Evolutionary conservation across 2,888 invertebrate genomes (phyloP), one percentile per base, ranked within the genome.

Genomic region (Microplitis manilae): DNA sequence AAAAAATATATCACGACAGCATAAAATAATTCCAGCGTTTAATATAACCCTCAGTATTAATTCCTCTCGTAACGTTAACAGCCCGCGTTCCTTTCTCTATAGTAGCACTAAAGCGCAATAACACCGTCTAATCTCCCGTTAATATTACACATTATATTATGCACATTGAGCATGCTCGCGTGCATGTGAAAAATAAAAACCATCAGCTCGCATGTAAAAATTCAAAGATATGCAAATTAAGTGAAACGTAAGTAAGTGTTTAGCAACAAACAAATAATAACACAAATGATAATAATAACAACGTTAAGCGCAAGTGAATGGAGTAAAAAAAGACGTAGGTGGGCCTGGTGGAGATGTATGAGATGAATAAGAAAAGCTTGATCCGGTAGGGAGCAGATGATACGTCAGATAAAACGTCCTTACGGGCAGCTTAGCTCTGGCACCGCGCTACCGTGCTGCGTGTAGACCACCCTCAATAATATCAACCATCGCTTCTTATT

Each of bases 381-480:
- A 79, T 80, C 79, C 76, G 76, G 75, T 79, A 79, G 79, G 81
- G 80, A 81, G 82, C 80, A 83, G 84, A 84, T 84, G 81, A 84
- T 80, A 81, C 79, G 85, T 85, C 84, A 86, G 87, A 87, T 88
- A 88, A 87, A 77, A 83, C 84, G 84, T 87, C 85, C 87, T 89
- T 88, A 88, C 67, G 65, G 73, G 73, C 67, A 86, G 87, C 86
- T 88, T 85, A 86, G 88, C 87, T 87, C 84, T 86, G 87, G 77
- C 77, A 65, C 50, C 50, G 38, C 77, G 88, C 89, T 90, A 90
- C 89, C 85, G 89, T 88, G 86, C 86, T 88, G 87, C 87, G 87
- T 84, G 81, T 77, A 81, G 84, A 81, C 84, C 80, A 79, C 82
- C 80, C 85, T 73, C 81, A 79, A 85, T 88, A 88, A 89, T 89